Conservation (phyloP, 2,113 vertebrate genomes). For the Machaerirhynchus nigripectus region DNA sequence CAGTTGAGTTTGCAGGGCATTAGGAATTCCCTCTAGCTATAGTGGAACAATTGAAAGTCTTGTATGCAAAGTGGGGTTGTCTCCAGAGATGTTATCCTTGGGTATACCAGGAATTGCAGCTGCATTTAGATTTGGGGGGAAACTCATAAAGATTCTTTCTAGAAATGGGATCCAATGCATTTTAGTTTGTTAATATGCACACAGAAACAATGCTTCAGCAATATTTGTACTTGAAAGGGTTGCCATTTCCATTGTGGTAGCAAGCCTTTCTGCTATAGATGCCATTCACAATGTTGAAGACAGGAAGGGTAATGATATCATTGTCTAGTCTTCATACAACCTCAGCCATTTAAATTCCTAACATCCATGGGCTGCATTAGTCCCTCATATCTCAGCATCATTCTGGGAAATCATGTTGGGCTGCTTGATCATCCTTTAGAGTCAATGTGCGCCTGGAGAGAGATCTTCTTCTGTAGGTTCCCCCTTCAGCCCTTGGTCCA, state of each 20-base stretch:
- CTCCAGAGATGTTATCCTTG: too few species aligned
- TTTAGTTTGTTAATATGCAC: neutral
- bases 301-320: neutral
- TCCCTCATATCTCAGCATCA: neutral
- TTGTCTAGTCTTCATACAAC: neutral
- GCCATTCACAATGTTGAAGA: neutral
- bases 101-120: neutral
- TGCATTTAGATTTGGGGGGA: neutral
- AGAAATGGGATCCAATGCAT: neutral
- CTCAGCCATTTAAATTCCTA: neutral
- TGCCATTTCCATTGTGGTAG: neutral
- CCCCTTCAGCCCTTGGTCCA: neutral
- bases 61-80: too few species aligned
- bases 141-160: neutral
- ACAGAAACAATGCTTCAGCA: neutral
- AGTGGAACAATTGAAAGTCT: neutral
- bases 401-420: neutral
- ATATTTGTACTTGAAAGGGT: neutral
- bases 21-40: neutral
- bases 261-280: neutral
- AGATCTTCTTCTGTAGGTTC: neutral
- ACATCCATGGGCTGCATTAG: neutral
- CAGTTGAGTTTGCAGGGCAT: neutral
- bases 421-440: neutral
- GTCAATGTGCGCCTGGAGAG: fast-evolving